Conservation (phyloP, 2,888 invertebrate species). For the Limulus polyphemus region DNA sequence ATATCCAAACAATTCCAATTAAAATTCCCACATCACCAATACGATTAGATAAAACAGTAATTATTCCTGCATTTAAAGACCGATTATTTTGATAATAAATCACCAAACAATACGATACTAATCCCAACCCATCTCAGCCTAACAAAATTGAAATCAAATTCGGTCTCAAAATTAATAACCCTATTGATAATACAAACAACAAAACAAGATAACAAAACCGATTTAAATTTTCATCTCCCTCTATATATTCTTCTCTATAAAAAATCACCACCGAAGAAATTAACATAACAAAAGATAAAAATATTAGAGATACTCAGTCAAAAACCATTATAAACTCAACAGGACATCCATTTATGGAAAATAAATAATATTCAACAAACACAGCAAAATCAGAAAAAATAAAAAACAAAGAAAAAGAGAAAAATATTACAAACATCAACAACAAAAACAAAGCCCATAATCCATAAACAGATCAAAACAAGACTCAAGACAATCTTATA, state of each 20-base stretch:
- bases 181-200: conserved; percentile 54
- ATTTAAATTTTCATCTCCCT: conserved; percentile 45
- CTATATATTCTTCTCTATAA: conserved; percentile 53
- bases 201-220: conserved; percentile 53
- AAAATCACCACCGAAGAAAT: no score
- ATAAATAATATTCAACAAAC: conserved; percentile 45
- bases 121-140: conserved; percentile 58
- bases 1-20: conserved; percentile 40
- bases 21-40: conserved; percentile 57
- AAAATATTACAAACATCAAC: no score
- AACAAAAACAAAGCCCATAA: no score
- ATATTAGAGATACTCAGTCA: conserved; percentile 52
- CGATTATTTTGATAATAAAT: conserved; percentile 57
- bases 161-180: conserved; percentile 53
- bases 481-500: no score
- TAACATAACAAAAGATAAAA: conserved; percentile 32
- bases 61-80: conserved; percentile 55
- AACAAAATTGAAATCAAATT: conserved; percentile 57
- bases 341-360: conserved; percentile 41
- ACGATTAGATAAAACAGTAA: conserved; percentile 59
- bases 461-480: no score
- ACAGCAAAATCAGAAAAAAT: no score
- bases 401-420: no score
- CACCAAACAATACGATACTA: conserved; percentile 58
- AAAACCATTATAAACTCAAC: conserved; percentile 47